Evolutionary conservation across 2,113 vertebrate species (phyloP).

Genomic region (Rhabdomys dilectus): DNA sequence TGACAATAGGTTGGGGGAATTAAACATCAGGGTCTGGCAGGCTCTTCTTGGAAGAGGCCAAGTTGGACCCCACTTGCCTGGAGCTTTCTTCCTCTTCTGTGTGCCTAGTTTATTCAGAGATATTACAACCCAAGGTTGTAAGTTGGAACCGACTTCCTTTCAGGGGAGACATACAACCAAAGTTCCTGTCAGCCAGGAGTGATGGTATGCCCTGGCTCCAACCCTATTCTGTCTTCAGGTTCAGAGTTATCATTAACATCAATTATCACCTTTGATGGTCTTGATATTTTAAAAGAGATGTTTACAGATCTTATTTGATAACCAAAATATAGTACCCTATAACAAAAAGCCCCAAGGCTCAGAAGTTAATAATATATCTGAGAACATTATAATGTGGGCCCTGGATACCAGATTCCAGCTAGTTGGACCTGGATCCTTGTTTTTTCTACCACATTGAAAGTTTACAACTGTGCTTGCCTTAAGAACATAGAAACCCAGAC

Average conservation of each 20-base stretch:
- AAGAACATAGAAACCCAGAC: not conserved
- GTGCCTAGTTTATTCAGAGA: accelerated
- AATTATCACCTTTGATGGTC: not conserved
- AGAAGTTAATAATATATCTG: not conserved
- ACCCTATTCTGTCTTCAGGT: not conserved
- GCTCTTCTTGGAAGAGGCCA: not conserved
- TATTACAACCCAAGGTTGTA: not conserved
- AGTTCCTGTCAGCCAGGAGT: not conserved
- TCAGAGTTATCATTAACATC: not conserved
- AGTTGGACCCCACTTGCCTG: not conserved
- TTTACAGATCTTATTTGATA: not conserved
- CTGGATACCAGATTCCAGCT: not conserved
- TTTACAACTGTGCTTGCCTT: not conserved
- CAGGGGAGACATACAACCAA: not conserved
- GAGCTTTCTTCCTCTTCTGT: not conserved
- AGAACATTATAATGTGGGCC: not conserved
- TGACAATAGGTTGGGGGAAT: too few relatives aligned
- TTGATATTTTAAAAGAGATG: not conserved
- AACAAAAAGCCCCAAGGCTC: not conserved
- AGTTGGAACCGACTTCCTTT: not conserved
- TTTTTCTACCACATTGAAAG: not conserved
- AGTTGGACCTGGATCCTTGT: accelerated
- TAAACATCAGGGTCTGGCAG: not conserved
- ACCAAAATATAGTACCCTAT: not conserved
- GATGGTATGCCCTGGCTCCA: too few relatives aligned